Evolutionary conservation across 2,797 vertebrate species (phyloP).

Genomic region (Melanotaenia parkinsoni): DNA sequence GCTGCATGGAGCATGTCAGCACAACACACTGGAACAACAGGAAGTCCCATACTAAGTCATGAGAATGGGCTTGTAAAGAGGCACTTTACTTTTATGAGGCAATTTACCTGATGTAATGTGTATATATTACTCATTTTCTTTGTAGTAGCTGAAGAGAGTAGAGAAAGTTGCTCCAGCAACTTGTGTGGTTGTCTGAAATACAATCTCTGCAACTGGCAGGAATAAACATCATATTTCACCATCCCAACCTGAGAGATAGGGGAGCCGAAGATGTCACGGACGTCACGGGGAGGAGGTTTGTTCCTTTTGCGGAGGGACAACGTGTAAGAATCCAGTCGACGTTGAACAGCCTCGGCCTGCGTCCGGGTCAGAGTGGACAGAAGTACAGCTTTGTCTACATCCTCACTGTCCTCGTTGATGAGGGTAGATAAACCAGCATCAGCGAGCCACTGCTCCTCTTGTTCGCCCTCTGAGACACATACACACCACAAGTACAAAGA

Average conservation of each 20-base stretch:
- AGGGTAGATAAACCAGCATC: constrained; percentile 88
- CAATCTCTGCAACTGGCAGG: background rate
- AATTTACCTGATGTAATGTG: background rate
- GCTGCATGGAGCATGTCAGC: constrained; percentile 36
- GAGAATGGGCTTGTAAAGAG: constrained; percentile 39
- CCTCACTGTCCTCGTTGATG: constrained; percentile 81
- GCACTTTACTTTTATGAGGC: constrained; percentile 11
- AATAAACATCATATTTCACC: background rate
- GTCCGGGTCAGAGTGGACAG: constrained; percentile 90
- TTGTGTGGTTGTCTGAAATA: background rate
- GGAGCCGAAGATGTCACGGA: constrained; percentile 86
- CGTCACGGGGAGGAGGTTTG: constrained; percentile 86
- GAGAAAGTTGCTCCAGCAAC: background rate
- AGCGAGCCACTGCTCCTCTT: constrained; percentile 90
- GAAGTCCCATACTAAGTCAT: constrained; percentile 9
- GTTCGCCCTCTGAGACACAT: constrained; percentile 83
- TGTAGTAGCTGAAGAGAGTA: background rate
- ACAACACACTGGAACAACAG: constrained; percentile 23
- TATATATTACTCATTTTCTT: background rate
- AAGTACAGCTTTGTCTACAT: constrained; percentile 84
- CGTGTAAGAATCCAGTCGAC: constrained; percentile 86
- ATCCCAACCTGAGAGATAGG: constrained; percentile 73
- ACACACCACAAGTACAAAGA: constrained; percentile 1
- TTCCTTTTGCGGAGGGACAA: constrained; percentile 86
- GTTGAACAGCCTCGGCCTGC: constrained; percentile 88